Base-by-base conservation (phyloP, 2,888 invertebrate species). In the Chloroclysta siterata region DNA sequence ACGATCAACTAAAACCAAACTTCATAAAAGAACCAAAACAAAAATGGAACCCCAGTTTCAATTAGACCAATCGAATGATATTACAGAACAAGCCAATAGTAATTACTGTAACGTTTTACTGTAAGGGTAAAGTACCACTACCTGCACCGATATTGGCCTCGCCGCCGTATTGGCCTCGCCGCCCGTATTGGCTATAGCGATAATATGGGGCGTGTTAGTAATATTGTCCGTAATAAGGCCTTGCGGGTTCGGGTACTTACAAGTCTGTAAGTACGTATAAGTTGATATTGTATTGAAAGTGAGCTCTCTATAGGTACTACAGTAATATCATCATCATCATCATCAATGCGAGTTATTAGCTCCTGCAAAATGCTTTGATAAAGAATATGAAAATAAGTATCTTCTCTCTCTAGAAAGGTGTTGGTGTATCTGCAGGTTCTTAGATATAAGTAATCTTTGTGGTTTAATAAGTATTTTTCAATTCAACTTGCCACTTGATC, bases 101-200 rank as follows among this genome's bases (percentile, higher is more conserved):
- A 60, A 64, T 64, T 64, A 64, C 60, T 29, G 56, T 47, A 54
- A 54, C 64, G 46, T 48, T 51, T 56, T 52, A 56, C 60, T 28
- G 15, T 39, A 53, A 48, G 66, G 61, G 64, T 53, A 66, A 69
- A 63, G 53, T 68, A 59, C 53, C 36, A 17, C 46, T 60, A 60
- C 60, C 55, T 47, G 60, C 51, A 48, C 60, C 60, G 44, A 65
- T 65, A 65, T 65, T 46, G 52, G 68, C 62, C 52, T 22, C 22
- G 22, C 22, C 22, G 22, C 22, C 22, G 22, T 22, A 22, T 22
- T 22, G 22, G 22, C 22, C 22, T 22, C 60, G 66, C 65, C n/a
- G 41, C 56, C 53, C 55, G 57, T 71, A 72, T 74, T 65, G 68
- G 66, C 68, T 58, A 65, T 48, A 69, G 65, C 47, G 71, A 71